These are phyloP conservation scores for Nebria salina DNA, from an alignment of 2,888 invertebrate genomes.

Conservation along the genomic window DNA sequence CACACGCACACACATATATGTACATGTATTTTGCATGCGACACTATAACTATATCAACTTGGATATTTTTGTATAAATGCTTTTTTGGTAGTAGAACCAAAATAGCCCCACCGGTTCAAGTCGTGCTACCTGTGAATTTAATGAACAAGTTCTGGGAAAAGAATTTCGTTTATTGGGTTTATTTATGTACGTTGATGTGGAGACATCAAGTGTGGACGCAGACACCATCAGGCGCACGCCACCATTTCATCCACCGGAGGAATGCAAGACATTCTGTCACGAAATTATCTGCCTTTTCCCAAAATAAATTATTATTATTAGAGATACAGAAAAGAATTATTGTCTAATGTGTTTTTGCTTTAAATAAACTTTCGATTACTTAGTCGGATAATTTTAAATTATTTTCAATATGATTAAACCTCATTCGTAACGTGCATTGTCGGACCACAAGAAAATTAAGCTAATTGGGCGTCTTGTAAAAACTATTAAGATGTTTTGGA, in stretches of 20 bases:
- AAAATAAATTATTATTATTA: not conserved
- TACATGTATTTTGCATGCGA: too few relatives aligned
- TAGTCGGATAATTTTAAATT: not conserved
- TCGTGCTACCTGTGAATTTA: conserved; percentile 44
- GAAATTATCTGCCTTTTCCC: not conserved
- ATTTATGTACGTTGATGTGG: conserved; percentile 37
- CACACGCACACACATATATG: not conserved
- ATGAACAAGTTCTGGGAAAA: conserved; percentile 44
- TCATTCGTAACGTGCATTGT: not conserved
- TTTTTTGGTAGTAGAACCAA: too few relatives aligned
- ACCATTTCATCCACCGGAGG: not conserved
- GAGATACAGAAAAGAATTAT: not conserved
- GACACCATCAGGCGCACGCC: conserved; percentile 2
- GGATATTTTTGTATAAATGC: too few relatives aligned
- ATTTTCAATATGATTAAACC: not conserved
- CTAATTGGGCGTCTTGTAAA: conserved; percentile 42
- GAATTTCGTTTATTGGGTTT: conserved; percentile 41
- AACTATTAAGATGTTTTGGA: conserved; percentile 39
- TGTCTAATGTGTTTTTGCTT: not conserved
- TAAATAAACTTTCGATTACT: not conserved
- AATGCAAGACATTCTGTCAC: not conserved
- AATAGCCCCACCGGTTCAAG: not conserved
- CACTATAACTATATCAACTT: too few relatives aligned
- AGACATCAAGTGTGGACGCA: conserved; percentile 14
- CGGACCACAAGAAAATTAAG: conserved; percentile 22